These are phyloP conservation scores for Tetanocera ferruginea DNA, from an alignment of 2,888 invertebrate genomes.

Conservation along the genomic window DNA sequence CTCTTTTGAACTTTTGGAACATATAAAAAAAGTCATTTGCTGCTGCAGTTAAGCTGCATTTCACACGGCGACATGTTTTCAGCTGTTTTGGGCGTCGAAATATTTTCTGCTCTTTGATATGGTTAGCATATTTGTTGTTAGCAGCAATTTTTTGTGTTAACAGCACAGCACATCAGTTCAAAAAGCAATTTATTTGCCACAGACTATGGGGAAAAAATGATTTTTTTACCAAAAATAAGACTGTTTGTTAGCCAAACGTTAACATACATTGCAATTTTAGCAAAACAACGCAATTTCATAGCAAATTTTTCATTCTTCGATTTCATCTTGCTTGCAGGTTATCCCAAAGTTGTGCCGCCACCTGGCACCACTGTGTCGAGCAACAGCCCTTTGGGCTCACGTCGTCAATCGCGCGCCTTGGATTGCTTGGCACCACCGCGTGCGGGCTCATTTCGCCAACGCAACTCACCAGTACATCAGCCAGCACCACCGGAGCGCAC, in stretches of 20 bases:
- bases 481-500: slow-evolving; percentile 74
- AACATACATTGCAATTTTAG: background rate
- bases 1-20: no score
- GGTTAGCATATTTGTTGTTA: no score
- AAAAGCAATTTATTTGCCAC: no score
- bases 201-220: no score
- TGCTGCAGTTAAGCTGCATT: no score
- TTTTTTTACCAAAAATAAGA: no score
- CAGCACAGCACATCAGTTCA: no score
- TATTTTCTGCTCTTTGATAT: no score
- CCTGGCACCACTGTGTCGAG: slow-evolving; percentile 70
- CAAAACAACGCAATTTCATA: background rate
- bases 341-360: slow-evolving; percentile 80
- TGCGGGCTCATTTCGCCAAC: slow-evolving; percentile 74
- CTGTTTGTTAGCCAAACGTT: background rate
- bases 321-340: slow-evolving; percentile 70
- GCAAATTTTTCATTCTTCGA: background rate
- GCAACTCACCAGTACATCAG: slow-evolving; percentile 66
- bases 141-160: no score
- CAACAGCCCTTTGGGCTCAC: slow-evolving; percentile 62
- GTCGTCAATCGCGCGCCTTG: slow-evolving; percentile 74
- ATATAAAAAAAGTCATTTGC: no score
- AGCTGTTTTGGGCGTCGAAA: no score
- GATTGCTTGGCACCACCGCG: slow-evolving; percentile 75
- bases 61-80: background rate